Evolutionary conservation across 1,140 invertebrate species (phyloP), one percentile per base, ranked within the genome.

Genomic region (Drosophila pseudoananassae): DNA sequence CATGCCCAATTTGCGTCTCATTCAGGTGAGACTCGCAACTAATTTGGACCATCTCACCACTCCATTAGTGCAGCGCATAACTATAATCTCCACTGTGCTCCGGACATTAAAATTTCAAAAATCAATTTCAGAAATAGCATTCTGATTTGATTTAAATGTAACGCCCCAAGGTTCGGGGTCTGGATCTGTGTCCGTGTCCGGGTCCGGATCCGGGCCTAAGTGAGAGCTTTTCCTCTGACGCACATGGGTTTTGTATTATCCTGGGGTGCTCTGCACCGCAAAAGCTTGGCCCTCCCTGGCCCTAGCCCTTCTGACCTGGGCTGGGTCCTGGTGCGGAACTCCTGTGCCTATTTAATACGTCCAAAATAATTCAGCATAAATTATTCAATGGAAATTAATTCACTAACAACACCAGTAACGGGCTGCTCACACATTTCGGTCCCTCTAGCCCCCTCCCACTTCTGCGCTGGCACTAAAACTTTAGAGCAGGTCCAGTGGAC

Each of bases 331-430:
- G 40, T 43, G 14, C 15, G 8, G 40, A 17, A 17, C 40, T 43
- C 46, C 38, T 45, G 75, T 46, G 59, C 74, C 68, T 47, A 76
- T 76, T 76, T 76, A 76, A 76, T 76, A 76, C 56, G 73, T 40
- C 64, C 76, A 77, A 89, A 88, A 88, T 88, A 88, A 88, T 88
- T 90, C 87, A 71, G 70, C 88, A 90, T 90, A 71, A 90, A 90
- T 90, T 88, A 90, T 90, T 87, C 87, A 90, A 50, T 83, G 70
- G 83, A 90, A 89, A 89, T 89, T 89, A 89, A 89, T 89, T 89
- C 84, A 89, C 85, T 89, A 80, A 90, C 83, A 89, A 88, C 78
- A 83, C 65, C 78, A 79, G 77, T 60, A 74, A 78, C 63, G 46
- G 64, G 46, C 56, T 33, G 55, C 29, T 53, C 20, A 66, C 43